Conservation (phyloP, 2,113 vertebrate genomes). For the Tapirus terrestris region DNA sequence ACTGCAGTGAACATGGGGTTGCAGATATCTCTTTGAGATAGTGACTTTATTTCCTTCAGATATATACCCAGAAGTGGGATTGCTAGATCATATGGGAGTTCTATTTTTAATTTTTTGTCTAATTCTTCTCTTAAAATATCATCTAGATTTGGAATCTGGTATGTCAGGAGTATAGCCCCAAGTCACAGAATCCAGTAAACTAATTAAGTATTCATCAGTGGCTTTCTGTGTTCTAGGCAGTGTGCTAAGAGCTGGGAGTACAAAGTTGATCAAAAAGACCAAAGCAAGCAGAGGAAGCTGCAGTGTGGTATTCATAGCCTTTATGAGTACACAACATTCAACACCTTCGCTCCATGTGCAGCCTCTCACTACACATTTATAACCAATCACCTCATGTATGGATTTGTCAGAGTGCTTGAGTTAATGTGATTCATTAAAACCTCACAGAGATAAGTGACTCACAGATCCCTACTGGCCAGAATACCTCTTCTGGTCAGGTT, state of each 20-base stretch:
- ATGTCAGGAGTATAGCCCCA: neutral
- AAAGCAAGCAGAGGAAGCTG: neutral
- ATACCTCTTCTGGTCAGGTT: conserved; percentile 53
- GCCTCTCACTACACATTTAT: conserved; percentile 63
- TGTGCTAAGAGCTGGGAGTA: neutral
- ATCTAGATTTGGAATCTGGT: neutral
- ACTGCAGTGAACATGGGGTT: neutral
- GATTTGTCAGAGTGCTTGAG: conserved; percentile 62
- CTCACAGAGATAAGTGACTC: conserved; percentile 48
- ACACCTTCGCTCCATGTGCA: conserved; percentile 39
- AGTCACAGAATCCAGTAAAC: neutral
- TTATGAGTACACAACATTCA: conserved; percentile 46
- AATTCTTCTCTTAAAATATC: neutral
- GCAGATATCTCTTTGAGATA: neutral
- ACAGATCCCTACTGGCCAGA: conserved; percentile 44
- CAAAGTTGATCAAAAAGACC: neutral
- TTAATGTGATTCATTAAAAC: conserved; percentile 68
- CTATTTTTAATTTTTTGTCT: neutral
- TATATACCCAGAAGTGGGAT: neutral
- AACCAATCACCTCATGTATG: conserved; percentile 61
- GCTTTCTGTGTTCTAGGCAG: neutral
- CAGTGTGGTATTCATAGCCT: neutral
- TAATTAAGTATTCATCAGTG: neutral
- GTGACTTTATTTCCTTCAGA: neutral
- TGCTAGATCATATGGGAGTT: neutral